Evolutionary conservation across 2,113 vertebrate genomes (phyloP).

Genomic region (Passer montanus): DNA sequence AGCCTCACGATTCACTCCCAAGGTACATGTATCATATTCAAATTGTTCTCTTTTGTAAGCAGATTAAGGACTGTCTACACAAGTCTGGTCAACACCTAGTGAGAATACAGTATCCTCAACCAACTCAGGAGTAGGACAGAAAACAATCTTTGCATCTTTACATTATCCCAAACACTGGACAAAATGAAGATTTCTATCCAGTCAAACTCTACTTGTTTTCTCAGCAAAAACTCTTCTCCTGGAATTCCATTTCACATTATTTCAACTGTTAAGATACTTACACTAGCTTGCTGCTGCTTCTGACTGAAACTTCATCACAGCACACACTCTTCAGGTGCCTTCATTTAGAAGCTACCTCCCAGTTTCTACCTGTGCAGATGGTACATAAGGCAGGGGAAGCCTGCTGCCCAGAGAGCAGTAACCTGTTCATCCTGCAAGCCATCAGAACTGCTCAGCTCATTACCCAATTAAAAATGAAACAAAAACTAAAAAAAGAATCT

Average conservation of each 20-base stretch:
- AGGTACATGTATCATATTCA: not conserved
- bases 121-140: not conserved
- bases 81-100: not conserved
- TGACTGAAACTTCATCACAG: conserved; percentile 2
- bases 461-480: conserved; percentile 66
- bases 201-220: not conserved
- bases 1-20: conserved; percentile 18
- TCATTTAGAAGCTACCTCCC: conserved; percentile 42
- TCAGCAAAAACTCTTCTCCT: not conserved
- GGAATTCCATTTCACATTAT: conserved; percentile 14
- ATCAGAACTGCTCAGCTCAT: conserved; percentile 72
- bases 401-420: conserved; percentile 48
- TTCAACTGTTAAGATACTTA: conserved; percentile 26
- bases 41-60: not conserved
- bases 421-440: conserved; percentile 52
- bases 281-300: conserved; percentile 7
- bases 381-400: not conserved
- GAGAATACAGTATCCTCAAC: not conserved
- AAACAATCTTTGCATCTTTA: not conserved
- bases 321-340: conserved; percentile 16
- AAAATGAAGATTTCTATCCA: not conserved
- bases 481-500: conserved; percentile 62
- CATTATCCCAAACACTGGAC: not conserved
- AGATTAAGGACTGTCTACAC: not conserved
- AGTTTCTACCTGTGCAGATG: conserved; percentile 56